These are phyloP conservation scores for Acleris sparsana DNA, from an alignment of 2,888 invertebrate genomes.

Conservation along the genomic window DNA sequence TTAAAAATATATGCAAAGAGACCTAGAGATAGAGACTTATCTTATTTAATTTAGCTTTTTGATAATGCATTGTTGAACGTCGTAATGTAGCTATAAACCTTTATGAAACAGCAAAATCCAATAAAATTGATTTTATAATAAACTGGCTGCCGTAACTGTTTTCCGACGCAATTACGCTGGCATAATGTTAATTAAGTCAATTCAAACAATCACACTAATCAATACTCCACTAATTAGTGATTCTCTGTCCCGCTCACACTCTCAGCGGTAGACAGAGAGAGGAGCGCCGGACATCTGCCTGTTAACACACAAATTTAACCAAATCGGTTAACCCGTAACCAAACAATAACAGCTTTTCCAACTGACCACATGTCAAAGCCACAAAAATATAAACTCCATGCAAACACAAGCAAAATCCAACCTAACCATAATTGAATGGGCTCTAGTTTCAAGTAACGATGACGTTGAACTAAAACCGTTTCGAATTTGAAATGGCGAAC, in stretches of 20 bases:
- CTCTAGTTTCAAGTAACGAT: conserved; percentile 36
- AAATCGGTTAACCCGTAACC: conserved; percentile 82
- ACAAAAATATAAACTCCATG: conserved; percentile 40
- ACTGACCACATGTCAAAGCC: conserved; percentile 64
- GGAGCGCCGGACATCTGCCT: conserved; percentile 71
- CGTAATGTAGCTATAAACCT: too few species aligned
- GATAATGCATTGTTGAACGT: too few species aligned
- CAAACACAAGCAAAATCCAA: conserved; percentile 37
- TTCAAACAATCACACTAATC: conserved; percentile 71
- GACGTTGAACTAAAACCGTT: conserved; percentile 42
- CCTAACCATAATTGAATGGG: not conserved
- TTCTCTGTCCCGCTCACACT: conserved; percentile 48
- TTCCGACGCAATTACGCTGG: conserved; percentile 28
- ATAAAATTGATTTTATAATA: conserved; percentile 5
- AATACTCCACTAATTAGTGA: conserved; percentile 68
- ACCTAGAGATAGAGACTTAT: too few species aligned
- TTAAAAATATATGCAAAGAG: too few species aligned
- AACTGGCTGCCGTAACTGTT: conserved; percentile 28
- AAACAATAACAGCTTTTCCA: conserved; percentile 83
- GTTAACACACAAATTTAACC: conserved; percentile 81
- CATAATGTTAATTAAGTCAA: conserved; percentile 58
- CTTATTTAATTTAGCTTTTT: too few species aligned
- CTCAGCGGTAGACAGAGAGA: conserved; percentile 55
- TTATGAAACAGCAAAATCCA: too few species aligned
- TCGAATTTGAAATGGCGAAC: conserved; percentile 38